These are phyloP conservation scores for Synanthedon formicaeformis DNA, from an alignment of 2,888 invertebrate genomes.

Conservation along the genomic window DNA sequence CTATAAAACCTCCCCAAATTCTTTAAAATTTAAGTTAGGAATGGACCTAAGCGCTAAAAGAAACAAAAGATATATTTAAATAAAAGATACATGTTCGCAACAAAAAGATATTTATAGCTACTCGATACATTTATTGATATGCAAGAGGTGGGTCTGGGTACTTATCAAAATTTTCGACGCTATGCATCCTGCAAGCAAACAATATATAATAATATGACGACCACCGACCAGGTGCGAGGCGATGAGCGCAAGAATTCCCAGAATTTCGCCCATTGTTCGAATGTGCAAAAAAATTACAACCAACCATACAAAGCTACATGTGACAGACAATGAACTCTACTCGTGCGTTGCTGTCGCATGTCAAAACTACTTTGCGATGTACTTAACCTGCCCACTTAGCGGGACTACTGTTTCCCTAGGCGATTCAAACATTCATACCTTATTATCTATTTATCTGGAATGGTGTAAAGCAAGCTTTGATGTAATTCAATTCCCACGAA, in stretches of 20 bases:
- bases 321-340: not conserved
- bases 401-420: not conserved
- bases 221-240: conserved; percentile 73
- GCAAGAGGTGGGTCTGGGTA: not conserved
- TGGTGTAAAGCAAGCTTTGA: too few relatives aligned
- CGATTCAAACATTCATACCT: not conserved
- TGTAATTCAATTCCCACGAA: too few relatives aligned
- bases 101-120: too few relatives aligned
- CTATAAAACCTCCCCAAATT: too few relatives aligned
- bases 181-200: conserved; percentile 6
- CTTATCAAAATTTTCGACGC: conserved; percentile 10
- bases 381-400: not conserved
- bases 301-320: conserved; percentile 3
- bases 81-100: too few relatives aligned
- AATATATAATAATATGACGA: conserved; percentile 20
- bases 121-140: too few relatives aligned
- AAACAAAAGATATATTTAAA: too few relatives aligned
- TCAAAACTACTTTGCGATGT: not conserved
- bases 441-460: too few relatives aligned
- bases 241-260: conserved; percentile 40
- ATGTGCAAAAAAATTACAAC: conserved; percentile 44
- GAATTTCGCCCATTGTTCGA: conserved; percentile 37
- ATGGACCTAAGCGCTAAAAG: too few relatives aligned
- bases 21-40: too few relatives aligned
- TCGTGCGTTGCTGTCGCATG: not conserved